Percentiles rank a stretch among this genome's conserved stretches.
Evolutionary conservation across 2,888 invertebrate genomes (phyloP).

Genomic region (Leucophora obtusa): DNA sequence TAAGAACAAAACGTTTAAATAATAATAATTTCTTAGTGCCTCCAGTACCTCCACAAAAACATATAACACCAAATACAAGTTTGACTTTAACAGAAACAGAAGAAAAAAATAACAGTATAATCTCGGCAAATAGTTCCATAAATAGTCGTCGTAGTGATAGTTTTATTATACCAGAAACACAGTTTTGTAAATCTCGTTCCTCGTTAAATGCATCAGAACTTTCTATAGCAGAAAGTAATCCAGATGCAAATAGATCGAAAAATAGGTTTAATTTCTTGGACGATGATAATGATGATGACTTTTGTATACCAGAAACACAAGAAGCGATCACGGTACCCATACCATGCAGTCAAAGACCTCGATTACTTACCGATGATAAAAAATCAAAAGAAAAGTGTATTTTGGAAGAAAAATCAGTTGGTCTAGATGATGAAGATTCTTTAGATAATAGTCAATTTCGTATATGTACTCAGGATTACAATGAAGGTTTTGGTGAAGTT

Average conservation of each 20-base stretch:
- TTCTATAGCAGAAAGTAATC: slow-evolving; percentile 59
- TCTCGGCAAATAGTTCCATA: slow-evolving; percentile 14
- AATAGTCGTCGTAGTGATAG: slow-evolving; percentile 62
- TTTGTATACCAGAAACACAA: slow-evolving; percentile 72
- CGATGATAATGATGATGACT: slow-evolving; percentile 67
- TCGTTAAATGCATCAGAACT: slow-evolving; percentile 36
- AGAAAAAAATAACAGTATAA: slow-evolving; percentile 12
- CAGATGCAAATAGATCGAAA: slow-evolving; percentile 24
- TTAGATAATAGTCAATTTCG: slow-evolving; percentile 66
- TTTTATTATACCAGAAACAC: slow-evolving; percentile 69
- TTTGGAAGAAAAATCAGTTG: slow-evolving; percentile 37
- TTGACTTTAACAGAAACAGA: slow-evolving; percentile 19
- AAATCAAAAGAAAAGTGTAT: not conserved
- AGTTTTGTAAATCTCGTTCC: slow-evolving; percentile 48
- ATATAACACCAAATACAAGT: slow-evolving; percentile 2
- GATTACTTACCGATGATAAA: not conserved
- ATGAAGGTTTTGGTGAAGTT: slow-evolving; percentile 65
- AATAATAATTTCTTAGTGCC: slow-evolving; percentile 50
- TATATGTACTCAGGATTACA: slow-evolving; percentile 70
- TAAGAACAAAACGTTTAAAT: not conserved
- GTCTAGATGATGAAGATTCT: slow-evolving; percentile 20
- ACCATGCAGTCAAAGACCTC: slow-evolving; percentile 1
- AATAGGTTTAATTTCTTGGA: slow-evolving; percentile 21
- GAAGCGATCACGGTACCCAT: slow-evolving; percentile 47
- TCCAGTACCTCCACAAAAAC: slow-evolving; percentile 28